Evolutionary conservation across 2,888 invertebrate genomes (phyloP).

Genomic region (Epiblema foenella): DNA sequence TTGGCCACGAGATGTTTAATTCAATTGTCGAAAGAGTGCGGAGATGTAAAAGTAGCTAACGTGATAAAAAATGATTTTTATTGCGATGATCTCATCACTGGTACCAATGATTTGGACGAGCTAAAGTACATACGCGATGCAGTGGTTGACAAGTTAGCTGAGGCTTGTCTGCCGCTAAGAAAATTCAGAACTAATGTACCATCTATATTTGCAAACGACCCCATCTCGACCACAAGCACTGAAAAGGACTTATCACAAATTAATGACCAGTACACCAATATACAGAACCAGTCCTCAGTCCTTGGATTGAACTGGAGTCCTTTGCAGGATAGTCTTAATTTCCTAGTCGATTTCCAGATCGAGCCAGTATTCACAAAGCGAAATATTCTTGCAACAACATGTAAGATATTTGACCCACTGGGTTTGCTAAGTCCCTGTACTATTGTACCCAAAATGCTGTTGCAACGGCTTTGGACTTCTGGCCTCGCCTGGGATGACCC

Average conservation of each 20-base stretch:
- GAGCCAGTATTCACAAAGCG: neutral
- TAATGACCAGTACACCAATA: conserved; percentile 8
- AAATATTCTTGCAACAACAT: conserved; percentile 4
- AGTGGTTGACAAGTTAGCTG: conserved; percentile 5
- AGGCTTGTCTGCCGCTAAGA: conserved; percentile 6
- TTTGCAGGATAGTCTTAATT: neutral
- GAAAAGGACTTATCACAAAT: conserved; percentile 8
- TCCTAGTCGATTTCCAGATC: neutral
- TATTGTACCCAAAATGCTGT: conserved; percentile 9
- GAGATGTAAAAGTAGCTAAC: neutral
- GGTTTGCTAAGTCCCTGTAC: conserved; percentile 13
- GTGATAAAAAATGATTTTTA: conserved; percentile 13
- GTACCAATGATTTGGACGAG: neutral
- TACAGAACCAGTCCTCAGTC: conserved; percentile 7
- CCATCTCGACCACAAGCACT: neutral
- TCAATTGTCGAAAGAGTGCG: conserved; percentile 1
- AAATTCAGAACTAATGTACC: conserved; percentile 13
- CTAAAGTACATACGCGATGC: neutral
- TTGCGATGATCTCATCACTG: conserved; percentile 18
- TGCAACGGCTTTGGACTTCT: conserved; percentile 7
- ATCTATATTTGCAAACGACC: conserved; percentile 4
- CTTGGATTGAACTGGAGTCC: conserved; percentile 19
- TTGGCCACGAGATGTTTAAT: conserved; percentile 4
- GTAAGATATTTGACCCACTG: conserved; percentile 13
- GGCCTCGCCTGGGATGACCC: conserved; percentile 19